A percentile compares a stretch with the other conserved stretches of the same genome.
phyloP scores from a whole-genome alignment of 2,797 vertebrate species.

The Fundulus diaphanus region DNA sequence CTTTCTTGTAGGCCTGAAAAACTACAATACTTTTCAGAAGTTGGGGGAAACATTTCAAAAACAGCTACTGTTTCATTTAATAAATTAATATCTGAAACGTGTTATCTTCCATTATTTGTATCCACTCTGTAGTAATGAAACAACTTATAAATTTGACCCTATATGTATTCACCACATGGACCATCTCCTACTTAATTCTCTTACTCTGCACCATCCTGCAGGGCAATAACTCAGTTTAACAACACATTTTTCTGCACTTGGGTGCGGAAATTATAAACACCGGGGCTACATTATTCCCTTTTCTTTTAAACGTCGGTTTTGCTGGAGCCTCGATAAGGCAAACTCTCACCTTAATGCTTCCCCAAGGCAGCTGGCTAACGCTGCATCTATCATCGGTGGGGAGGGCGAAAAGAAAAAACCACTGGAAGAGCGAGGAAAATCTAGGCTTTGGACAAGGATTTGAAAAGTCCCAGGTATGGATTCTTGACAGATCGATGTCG shows the following conservation, averaged over 20 bases:
- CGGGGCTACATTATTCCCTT: constrained; percentile 5
- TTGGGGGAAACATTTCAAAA: too few species aligned
- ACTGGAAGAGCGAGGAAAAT: constrained; percentile 47
- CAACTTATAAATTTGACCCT: not conserved
- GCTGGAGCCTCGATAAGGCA: constrained; percentile 41
- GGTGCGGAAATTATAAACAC: constrained; percentile 1
- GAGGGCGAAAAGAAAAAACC: not conserved
- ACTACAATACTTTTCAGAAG: too few species aligned
- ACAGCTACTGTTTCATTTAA: too few species aligned
- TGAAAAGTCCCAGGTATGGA: constrained; percentile 57
- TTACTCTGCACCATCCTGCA: not conserved
- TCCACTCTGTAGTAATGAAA: too few species aligned
- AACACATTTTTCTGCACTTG: not conserved
- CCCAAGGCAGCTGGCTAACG: constrained; percentile 31
- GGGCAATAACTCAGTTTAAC: not conserved
- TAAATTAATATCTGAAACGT: too few species aligned
- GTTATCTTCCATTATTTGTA: too few species aligned
- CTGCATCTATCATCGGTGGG: constrained; percentile 27
- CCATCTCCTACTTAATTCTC: not conserved
- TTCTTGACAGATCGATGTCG: constrained; percentile 35
- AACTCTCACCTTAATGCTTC: constrained; percentile 37
- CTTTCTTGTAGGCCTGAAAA: too few species aligned
- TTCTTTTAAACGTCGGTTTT: constrained; percentile 10
- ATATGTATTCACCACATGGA: not conserved
- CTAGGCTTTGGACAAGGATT: constrained; percentile 54